Base-by-base conservation (phyloP, 2,113 vertebrate genomes). In the Indicator indicator region DNA sequence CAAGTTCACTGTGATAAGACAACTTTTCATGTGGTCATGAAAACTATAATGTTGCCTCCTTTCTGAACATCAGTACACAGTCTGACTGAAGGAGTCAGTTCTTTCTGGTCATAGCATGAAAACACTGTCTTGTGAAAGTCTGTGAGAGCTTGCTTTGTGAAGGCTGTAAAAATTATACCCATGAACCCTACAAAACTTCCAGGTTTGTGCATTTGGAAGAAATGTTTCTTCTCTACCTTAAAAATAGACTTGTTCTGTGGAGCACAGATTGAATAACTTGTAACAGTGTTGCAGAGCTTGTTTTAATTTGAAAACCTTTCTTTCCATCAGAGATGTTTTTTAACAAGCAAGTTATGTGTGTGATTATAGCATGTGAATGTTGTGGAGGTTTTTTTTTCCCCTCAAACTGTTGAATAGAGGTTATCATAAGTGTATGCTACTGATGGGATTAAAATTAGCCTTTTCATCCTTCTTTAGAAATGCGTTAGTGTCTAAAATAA, bases 171-270 rank as follows among this genome's bases (percentile, higher is more conserved):
- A 90, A 72, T 63, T 12, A 58, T 87, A 46, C 40, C 70, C 40
- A 9, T 75, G 81, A 95, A 87, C 84, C 76, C 36, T 62, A 76
- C 50, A 79, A 83, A 89, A 86, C 56, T 82, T 89, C 46, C 54
- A 83, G 70, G 73, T 93, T 95, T 81, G 38, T 90, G n/a, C 4
- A 1, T 88, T 91, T 93, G 86, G 69, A 88, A 95, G 54, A 88
- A 91, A 91, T 67, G 27, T 88, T 60, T 95, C 46, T 67, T 28
- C 89, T 68, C 46, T 86, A 68, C 69, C 69, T 95, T 95, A 97
- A 97, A 97, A 96, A 95, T 97, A 95, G 96, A 90, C 40, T 78
- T 79, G 70, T 78, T 95, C 76, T 94, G 58, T 58, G 81, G 67
- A 94, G 76, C 93, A 95, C 94, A 96, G 93, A 94, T 95, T 96